Evolutionary conservation across 2,797 vertebrate genomes (phyloP), one percentile per base, ranked within the genome.

Genomic region (Hybognathus amarus): DNA sequence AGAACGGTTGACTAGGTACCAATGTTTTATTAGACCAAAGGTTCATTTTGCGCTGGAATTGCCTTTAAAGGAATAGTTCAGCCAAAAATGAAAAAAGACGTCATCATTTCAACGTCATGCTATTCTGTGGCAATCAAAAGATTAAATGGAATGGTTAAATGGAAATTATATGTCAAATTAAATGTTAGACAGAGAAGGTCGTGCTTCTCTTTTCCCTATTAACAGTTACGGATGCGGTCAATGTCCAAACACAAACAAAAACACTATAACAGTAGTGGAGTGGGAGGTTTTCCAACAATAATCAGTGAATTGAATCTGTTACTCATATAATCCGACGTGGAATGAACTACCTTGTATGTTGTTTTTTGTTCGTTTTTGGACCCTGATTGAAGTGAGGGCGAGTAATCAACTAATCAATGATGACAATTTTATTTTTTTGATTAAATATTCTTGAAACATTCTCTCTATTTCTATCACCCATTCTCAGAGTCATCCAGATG

Each of bases 401-500:
- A 54, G 18, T 54, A 36, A 74, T 47, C 24, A 54, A 59, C 18
- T 36, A 36, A 74, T 47, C 42, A 54, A 59, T 24, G 33, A n/a
- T 24, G 33, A n/a, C 9, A 42, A 59, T 77, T 68, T 27, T 4
- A 2, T 6, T 52, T 33, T 30, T 11, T 33, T 38, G 68, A 82
- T 77, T 52, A 67, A 70, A 50, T 78, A 33, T 66, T 77, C 68
- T 82, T 52, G 36, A 10, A 13, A 47, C 10, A 15, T 77, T 47
- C 73, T 59, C 17, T 38, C 1, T 36, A 70, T 76, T 71, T 76
- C 76, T 84, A 40, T 73, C 22, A 52, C 64, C 42, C 4, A 75
- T 56, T 85, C 70, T 63, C 40, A 77, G 75, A 56, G 47, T 80
- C 42, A 74, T 45, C 67, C 30, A 54, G 70, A 61, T 33, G 61